These are phyloP conservation scores for Sebastes variabilis DNA, from an alignment of 2,797 vertebrate species.

Conservation along the genomic window DNA sequence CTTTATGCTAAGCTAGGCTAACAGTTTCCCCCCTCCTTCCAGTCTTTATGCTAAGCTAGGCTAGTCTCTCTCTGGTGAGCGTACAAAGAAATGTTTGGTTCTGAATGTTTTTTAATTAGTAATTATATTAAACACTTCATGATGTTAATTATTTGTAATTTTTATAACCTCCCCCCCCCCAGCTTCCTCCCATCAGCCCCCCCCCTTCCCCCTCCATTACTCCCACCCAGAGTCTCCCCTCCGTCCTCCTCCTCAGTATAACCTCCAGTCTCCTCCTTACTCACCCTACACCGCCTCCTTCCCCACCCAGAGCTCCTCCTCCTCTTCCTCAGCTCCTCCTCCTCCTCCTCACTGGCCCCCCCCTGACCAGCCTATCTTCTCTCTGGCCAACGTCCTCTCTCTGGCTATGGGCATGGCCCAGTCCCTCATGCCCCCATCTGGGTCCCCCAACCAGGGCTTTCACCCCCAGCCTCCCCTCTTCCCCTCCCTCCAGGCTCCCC, in stretches of 20 bases:
- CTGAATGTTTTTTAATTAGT: too few species aligned
- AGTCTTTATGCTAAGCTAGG: too few species aligned
- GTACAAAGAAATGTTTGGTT: too few species aligned
- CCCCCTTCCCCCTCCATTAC: not conserved
- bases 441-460: conserved; percentile 21
- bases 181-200: conserved; percentile 41
- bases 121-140: too few species aligned
- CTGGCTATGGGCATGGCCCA: conserved; percentile 92
- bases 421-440: conserved; percentile 72
- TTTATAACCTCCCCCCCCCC: not conserved
- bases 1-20: too few species aligned
- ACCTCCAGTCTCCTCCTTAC: conserved; percentile 1
- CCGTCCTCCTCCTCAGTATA: not conserved
- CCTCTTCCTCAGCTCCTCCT: conserved; percentile 7
- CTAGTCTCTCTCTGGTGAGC: too few species aligned
- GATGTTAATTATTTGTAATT: too few species aligned
- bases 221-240: not conserved
- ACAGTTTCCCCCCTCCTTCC: too few species aligned
- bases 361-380: conserved; percentile 54
- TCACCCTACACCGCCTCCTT: not conserved
- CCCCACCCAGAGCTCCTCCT: not conserved
- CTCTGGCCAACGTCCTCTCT: conserved; percentile 88
- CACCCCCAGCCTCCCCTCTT: not conserved
- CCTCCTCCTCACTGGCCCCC: conserved; percentile 41
- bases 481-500: not conserved